Evolutionary conservation across 2,113 vertebrate species (phyloP).

Genomic region (Megaceryle torquata): DNA sequence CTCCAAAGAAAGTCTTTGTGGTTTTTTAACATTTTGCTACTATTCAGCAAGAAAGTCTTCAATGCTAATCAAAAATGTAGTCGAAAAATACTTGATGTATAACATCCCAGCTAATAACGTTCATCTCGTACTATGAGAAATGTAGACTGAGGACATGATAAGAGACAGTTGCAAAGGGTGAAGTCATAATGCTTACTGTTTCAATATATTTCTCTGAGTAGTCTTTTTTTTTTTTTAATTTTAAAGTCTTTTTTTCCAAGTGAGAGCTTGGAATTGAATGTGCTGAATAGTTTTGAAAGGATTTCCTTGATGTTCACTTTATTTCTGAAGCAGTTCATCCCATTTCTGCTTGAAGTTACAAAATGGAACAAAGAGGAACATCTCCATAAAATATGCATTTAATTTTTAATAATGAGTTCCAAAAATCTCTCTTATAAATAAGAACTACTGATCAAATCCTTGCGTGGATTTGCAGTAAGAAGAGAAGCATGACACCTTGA

Average conservation of each 20-base stretch:
- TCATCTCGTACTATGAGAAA: neutral
- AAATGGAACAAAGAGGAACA: conserved; percentile 29
- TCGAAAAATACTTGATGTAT: neutral
- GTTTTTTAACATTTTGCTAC: neutral
- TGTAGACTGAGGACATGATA: neutral
- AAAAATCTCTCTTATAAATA: neutral
- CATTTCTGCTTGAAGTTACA: conserved; percentile 18
- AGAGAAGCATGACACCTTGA: conserved; percentile 1
- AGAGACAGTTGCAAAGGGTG: neutral
- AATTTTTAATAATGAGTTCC: neutral
- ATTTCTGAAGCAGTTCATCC: conserved; percentile 34
- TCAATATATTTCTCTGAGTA: neutral
- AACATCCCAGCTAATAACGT: neutral
- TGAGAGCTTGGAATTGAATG: conserved; percentile 25
- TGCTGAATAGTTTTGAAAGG: conserved; percentile 40
- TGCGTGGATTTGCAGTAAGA: neutral
- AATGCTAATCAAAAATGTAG: neutral
- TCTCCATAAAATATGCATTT: conserved; percentile 26
- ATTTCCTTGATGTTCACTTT: conserved; percentile 52
- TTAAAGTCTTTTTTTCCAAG: neutral
- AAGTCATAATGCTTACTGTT: neutral
- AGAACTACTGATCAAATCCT: neutral
- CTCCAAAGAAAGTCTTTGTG: neutral
- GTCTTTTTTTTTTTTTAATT: neutral
- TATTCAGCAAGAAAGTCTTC: neutral